These are phyloP conservation scores for Stenchaetothrips biformis DNA, from an alignment of 2,888 invertebrate genomes.

Conservation along the genomic window DNA sequence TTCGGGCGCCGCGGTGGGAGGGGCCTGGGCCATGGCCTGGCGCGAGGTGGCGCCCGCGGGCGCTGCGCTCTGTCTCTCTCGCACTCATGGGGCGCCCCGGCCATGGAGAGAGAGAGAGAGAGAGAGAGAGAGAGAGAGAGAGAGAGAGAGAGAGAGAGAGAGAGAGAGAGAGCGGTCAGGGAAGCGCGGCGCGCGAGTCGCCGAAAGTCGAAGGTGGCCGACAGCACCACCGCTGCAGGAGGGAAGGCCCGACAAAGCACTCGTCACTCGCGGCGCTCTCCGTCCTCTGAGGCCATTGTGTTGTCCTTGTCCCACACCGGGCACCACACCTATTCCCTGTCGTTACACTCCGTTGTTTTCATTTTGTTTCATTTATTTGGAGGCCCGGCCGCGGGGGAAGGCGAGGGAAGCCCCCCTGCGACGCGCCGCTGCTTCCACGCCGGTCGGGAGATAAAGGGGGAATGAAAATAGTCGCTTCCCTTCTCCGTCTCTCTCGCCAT, in stretches of 20 bases:
- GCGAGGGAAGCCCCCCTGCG: neutral
- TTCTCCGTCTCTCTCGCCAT: neutral
- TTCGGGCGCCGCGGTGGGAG: no score
- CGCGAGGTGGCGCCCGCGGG: no score
- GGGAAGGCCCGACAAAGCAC: neutral
- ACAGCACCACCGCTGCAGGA: no score
- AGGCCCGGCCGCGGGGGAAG: neutral
- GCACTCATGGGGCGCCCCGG: no score
- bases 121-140: no score
- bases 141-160: no score
- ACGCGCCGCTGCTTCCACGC: neutral
- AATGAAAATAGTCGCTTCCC: conserved; percentile 14
- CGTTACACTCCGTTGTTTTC: conserved; percentile 3
- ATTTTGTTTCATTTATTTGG: conserved; percentile 19
- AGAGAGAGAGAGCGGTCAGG: no score
- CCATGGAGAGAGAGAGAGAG: no score
- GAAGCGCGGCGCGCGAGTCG: no score
- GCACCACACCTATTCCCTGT: neutral
- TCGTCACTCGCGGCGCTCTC: neutral
- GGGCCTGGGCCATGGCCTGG: no score
- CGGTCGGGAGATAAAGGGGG: conserved; percentile 1
- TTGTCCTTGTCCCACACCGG: neutral
- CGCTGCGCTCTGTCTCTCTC: no score
- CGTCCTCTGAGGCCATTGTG: neutral
- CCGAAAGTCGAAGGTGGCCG: no score